Conservation (phyloP, 2,888 invertebrate genomes). For the Escarpia spicata region DNA sequence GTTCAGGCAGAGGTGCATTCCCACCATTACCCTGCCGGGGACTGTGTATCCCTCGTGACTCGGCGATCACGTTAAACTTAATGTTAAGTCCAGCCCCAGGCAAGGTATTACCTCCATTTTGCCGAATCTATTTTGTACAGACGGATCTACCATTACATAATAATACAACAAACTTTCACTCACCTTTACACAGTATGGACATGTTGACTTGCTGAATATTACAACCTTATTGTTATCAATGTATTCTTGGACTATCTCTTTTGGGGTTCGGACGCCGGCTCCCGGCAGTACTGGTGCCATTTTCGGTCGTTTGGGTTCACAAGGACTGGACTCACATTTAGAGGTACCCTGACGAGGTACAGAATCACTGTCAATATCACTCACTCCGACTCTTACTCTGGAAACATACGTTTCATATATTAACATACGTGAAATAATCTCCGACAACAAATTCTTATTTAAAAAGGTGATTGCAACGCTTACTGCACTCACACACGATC, state of each 20-base stretch:
- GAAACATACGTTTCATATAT: neutral
- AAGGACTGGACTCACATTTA: neutral
- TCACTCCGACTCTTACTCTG: neutral
- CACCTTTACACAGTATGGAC: constrained; percentile 69
- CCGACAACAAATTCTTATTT: neutral
- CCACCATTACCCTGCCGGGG: no score
- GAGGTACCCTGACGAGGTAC: neutral
- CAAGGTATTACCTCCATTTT: neutral
- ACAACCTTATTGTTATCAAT: constrained; percentile 65
- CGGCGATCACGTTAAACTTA: no score
- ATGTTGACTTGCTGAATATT: constrained; percentile 69
- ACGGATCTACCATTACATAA: neutral
- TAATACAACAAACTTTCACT: constrained; percentile 33
- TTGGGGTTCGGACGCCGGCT: constrained; percentile 43
- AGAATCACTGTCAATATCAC: neutral
- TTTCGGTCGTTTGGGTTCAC: constrained; percentile 8
- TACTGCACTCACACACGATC: neutral
- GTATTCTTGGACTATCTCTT: constrained; percentile 52
- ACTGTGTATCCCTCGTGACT: no score
- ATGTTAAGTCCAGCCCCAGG: no score
- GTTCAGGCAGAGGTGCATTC: no score
- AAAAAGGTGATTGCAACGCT: neutral
- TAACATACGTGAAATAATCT: neutral
- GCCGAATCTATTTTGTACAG: neutral
- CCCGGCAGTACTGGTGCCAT: constrained; percentile 51